These are phyloP conservation scores for Aphelenchoides bicaudatus DNA, from an alignment of 2,888 invertebrate genomes.

Conservation along the genomic window DNA sequence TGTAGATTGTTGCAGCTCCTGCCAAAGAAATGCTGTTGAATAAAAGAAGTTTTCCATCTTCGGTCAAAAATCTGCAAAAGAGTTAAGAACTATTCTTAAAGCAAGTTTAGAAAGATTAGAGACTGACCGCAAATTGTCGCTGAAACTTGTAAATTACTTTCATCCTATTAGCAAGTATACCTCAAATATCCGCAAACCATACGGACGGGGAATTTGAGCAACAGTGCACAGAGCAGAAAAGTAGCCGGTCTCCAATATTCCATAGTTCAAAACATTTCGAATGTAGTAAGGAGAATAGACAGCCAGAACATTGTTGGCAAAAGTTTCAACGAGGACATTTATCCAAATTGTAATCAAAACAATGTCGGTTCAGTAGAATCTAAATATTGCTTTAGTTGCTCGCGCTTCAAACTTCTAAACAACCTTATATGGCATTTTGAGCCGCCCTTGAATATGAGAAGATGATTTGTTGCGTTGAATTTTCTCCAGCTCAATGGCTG, in stretches of 20 bases:
- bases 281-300: constrained; percentile 18
- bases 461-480: constrained; percentile 27
- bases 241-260: constrained; percentile 3
- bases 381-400: too few species aligned
- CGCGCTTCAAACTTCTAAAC: too few species aligned
- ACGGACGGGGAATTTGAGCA: constrained; percentile 12
- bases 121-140: constrained; percentile 16
- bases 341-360: constrained; percentile 10
- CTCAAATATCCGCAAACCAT: constrained; percentile 20
- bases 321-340: constrained; percentile 16
- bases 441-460: constrained; percentile 24
- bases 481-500: constrained; percentile 27
- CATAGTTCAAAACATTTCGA: constrained; percentile 10
- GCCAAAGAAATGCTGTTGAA: constrained; percentile 54
- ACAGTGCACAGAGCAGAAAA: constrained; percentile 9
- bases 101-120: too few species aligned
- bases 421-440: constrained; percentile 27
- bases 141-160: too few species aligned
- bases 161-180: too few species aligned
- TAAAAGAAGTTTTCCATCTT: constrained; percentile 49
- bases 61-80: constrained; percentile 46
- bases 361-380: not conserved
- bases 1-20: constrained; percentile 31
- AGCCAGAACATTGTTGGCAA: constrained; percentile 16
- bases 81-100: not conserved